phyloP scores from a whole-genome alignment of 2,888 invertebrate species.

The Copidosoma aretas region DNA sequence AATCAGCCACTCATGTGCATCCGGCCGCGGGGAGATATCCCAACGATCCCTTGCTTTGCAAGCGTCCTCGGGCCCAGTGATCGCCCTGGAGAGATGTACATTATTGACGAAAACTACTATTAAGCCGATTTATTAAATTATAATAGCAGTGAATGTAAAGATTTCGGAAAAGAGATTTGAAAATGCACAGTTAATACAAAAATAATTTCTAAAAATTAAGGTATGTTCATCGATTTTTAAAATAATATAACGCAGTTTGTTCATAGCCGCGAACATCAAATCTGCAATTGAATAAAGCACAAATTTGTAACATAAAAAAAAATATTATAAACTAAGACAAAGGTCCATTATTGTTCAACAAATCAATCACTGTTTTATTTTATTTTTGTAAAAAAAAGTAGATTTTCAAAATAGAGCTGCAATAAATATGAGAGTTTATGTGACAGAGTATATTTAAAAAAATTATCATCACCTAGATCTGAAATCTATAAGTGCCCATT shows the following conservation, averaged over 20 bases:
- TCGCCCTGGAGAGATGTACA: too few species aligned
- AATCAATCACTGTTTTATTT: constrained; percentile 34
- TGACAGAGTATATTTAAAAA: constrained; percentile 5
- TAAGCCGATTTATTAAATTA: too few species aligned
- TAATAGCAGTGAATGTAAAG: too few species aligned
- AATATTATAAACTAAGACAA: constrained; percentile 1
- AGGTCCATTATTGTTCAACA: constrained; percentile 27
- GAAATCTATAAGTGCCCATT: constrained; percentile 35
- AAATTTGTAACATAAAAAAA: constrained; percentile 15
- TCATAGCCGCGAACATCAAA: not conserved
- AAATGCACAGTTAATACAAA: too few species aligned
- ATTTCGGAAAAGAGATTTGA: too few species aligned
- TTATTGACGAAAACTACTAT: too few species aligned
- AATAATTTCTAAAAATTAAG: too few species aligned
- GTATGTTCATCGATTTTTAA: not conserved
- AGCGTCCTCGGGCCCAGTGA: too few species aligned
- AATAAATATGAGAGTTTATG: not conserved
- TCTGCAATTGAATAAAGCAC: constrained; percentile 18
- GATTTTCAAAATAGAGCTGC: not conserved
- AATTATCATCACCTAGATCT: constrained; percentile 18
- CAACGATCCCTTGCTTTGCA: too few species aligned
- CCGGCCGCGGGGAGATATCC: too few species aligned
- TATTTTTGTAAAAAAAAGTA: constrained; percentile 28
- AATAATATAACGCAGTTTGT: constrained; percentile 15
- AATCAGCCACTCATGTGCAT: too few species aligned